These are phyloP conservation scores for Cyanoramphus novaezelandiae DNA, from an alignment of 2,113 vertebrate genomes.

Conservation along the genomic window DNA sequence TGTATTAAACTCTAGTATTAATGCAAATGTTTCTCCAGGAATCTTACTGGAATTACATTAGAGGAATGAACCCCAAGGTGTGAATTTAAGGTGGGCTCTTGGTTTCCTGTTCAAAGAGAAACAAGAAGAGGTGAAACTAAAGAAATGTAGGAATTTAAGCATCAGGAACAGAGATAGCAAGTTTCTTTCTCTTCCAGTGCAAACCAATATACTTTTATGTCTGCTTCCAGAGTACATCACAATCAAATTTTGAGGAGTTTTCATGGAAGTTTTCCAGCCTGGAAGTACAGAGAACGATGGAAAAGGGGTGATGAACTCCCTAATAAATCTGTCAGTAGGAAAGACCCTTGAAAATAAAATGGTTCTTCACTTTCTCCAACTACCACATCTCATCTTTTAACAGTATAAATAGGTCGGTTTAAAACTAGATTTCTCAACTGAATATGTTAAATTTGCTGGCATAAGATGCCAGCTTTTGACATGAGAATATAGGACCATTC, in stretches of 20 bases:
- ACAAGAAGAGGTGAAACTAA: not conserved
- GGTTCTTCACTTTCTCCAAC: slow-evolving; percentile 34
- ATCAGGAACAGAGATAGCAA: not conserved
- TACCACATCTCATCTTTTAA: slow-evolving; percentile 46
- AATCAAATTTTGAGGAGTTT: not conserved
- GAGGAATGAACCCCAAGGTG: not conserved
- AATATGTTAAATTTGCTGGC: slow-evolving; percentile 48
- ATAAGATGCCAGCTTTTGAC: slow-evolving; percentile 73
- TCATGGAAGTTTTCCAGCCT: slow-evolving; percentile 15
- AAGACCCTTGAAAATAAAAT: slow-evolving; percentile 24
- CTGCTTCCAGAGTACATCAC: not conserved
- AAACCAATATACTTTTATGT: not conserved
- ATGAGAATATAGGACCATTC: slow-evolving; percentile 66
- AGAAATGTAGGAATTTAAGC: not conserved
- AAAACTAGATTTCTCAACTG: slow-evolving; percentile 1
- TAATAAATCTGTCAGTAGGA: slow-evolving; percentile 63
- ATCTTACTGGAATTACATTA: not conserved
- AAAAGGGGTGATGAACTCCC: slow-evolving; percentile 52
- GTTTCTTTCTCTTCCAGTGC: not conserved
- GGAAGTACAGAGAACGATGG: not conserved
- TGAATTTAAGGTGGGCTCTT: not conserved
- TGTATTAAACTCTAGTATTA: not conserved
- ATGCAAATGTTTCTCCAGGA: not conserved
- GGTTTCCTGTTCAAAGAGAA: not conserved
- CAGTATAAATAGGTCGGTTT: slow-evolving; percentile 48